phyloP scores from a whole-genome alignment of 2,888 invertebrate genomes.

The Candidula unifasciata region DNA sequence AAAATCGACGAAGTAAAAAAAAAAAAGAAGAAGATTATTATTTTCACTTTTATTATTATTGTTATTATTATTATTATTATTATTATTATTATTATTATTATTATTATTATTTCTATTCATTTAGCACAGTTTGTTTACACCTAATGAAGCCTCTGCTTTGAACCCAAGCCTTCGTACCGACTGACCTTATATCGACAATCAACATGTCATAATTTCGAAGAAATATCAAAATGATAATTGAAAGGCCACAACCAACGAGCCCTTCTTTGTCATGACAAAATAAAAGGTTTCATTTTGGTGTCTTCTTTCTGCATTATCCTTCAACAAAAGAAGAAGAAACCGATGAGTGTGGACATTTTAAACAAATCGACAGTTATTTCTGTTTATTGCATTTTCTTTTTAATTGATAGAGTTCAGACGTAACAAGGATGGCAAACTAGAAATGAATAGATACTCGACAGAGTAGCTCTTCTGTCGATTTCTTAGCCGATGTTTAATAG shows the following conservation, averaged over 20 bases:
- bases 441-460: slow-evolving; percentile 2
- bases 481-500: slow-evolving; percentile 9
- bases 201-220: too few species aligned
- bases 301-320: neutral
- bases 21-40: neutral
- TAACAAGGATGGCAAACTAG: neutral
- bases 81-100: neutral
- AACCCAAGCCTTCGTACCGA: too few species aligned
- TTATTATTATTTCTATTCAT: neutral
- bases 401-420: neutral
- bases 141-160: too few species aligned
- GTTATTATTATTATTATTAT: neutral
- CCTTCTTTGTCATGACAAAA: too few species aligned
- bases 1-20: neutral
- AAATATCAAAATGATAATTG: too few species aligned
- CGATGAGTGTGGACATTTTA: neutral
- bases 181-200: too few species aligned
- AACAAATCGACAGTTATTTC: slow-evolving; percentile 9
- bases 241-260: too few species aligned
- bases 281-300: neutral
- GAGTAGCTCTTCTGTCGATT: slow-evolving; percentile 12
- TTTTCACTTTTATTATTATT: neutral
- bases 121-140: too few species aligned
- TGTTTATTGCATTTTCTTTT: slow-evolving; percentile 3
- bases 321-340: neutral